These are phyloP conservation scores for Pseudomugil tenellus DNA, from an alignment of 2,797 vertebrate species.

Conservation along the genomic window DNA sequence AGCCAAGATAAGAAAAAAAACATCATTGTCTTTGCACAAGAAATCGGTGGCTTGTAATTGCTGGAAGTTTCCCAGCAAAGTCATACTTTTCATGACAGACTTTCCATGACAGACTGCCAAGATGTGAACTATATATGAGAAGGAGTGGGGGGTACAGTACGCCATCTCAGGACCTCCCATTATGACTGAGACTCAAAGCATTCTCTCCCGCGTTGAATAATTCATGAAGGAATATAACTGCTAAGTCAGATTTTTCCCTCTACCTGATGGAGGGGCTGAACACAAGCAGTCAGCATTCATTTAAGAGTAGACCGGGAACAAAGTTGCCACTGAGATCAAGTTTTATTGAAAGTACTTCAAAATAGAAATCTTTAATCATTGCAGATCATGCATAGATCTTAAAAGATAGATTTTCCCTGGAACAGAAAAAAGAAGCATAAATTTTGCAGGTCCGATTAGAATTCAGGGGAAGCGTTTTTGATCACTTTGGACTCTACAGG, in stretches of 20 bases:
- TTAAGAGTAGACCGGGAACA: constrained; percentile 14
- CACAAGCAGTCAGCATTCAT: constrained; percentile 46
- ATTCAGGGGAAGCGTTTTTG: constrained; percentile 32
- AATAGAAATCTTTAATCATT: constrained; percentile 51
- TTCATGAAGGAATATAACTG: constrained; percentile 74
- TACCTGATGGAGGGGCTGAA: constrained; percentile 42
- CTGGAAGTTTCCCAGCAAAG: constrained; percentile 26
- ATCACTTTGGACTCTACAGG: constrained; percentile 30
- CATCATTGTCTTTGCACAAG: neutral
- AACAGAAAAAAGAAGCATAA: neutral
- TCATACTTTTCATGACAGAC: constrained; percentile 31
- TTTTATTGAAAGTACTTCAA: constrained; percentile 16
- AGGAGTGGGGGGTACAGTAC: constrained; percentile 36
- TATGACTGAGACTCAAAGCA: constrained; percentile 72
- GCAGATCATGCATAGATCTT: constrained; percentile 39
- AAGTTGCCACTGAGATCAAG: constrained; percentile 38
- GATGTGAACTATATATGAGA: constrained; percentile 76
- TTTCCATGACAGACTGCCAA: constrained; percentile 64
- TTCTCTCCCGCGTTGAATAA: constrained; percentile 74
- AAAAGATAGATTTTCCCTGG: constrained; percentile 24
- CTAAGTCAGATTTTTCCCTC: constrained; percentile 67
- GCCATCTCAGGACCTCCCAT: constrained; percentile 76
- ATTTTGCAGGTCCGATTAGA: constrained; percentile 35
- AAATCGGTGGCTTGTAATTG: constrained; percentile 16
- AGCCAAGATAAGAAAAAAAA: neutral